Evolutionary conservation across 2,888 invertebrate genomes (phyloP).

Genomic region (Lithophane ornitopus): DNA sequence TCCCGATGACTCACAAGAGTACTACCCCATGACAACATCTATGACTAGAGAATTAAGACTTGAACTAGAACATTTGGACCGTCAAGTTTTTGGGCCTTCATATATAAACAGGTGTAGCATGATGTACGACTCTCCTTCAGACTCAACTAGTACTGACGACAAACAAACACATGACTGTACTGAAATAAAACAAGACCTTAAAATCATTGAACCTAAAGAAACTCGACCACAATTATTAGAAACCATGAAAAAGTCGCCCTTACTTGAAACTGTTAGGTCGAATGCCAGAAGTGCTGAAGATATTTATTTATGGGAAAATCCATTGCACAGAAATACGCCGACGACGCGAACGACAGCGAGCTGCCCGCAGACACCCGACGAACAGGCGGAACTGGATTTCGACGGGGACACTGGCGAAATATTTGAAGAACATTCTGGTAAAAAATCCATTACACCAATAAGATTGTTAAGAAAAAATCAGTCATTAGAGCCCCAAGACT

Average conservation of each 20-base stretch:
- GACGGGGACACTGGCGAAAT: slow-evolving; percentile 91
- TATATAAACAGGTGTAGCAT: slow-evolving; percentile 83
- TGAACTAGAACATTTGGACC: slow-evolving; percentile 95
- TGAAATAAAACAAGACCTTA: slow-evolving; percentile 74
- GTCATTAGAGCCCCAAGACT: slow-evolving; percentile 80
- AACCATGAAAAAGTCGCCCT: slow-evolving; percentile 79
- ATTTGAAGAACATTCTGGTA: slow-evolving; percentile 92
- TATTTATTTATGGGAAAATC: slow-evolving; percentile 95
- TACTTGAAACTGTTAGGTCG: slow-evolving; percentile 82
- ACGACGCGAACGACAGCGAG: slow-evolving; percentile 85
- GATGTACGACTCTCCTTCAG: slow-evolving; percentile 85
- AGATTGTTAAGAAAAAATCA: slow-evolving; percentile 89
- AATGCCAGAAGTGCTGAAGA: slow-evolving; percentile 91
- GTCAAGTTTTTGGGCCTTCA: slow-evolving; percentile 94
- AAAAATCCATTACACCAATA: slow-evolving; percentile 93
- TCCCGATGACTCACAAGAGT: slow-evolving; percentile 95
- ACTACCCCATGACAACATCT: slow-evolving; percentile 96
- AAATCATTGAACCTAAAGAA: slow-evolving; percentile 72
- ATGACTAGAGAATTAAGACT: slow-evolving; percentile 95
- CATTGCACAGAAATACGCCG: slow-evolving; percentile 91
- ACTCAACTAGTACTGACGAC: slow-evolving; percentile 86
- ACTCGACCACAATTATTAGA: slow-evolving; percentile 74
- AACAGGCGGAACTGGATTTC: slow-evolving; percentile 93
- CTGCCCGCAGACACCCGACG: slow-evolving; percentile 92
- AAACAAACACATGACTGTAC: slow-evolving; percentile 76